Evolutionary conservation across 2,888 invertebrate genomes (phyloP).

Genomic region (Drosophila formosana): DNA sequence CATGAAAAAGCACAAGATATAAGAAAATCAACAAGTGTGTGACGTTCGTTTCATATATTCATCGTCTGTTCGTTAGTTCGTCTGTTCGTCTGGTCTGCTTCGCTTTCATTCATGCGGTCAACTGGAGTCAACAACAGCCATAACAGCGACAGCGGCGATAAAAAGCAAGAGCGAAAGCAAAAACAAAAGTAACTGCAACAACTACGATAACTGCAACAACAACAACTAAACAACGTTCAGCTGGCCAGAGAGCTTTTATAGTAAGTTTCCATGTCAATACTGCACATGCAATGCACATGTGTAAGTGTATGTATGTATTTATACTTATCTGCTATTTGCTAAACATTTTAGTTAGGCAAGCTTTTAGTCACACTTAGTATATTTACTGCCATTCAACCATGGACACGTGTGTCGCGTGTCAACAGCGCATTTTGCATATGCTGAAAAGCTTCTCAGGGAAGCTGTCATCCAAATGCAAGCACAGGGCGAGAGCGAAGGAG

Average conservation of each 20-base stretch:
- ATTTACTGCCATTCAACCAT: slow-evolving; percentile 44
- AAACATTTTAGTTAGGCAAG: slow-evolving; percentile 51
- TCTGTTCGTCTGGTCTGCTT: slow-evolving; percentile 50
- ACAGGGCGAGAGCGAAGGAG: not conserved
- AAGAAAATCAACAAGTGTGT: slow-evolving; percentile 75
- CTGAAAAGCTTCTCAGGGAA: slow-evolving; percentile 23
- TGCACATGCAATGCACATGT: slow-evolving; percentile 10
- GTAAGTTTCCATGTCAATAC: slow-evolving; percentile 59
- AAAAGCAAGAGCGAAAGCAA: slow-evolving; percentile 46
- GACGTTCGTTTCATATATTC: slow-evolving; percentile 41
- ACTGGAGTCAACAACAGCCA: slow-evolving; percentile 61
- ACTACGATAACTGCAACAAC: slow-evolving; percentile 18
- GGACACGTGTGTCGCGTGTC: slow-evolving; percentile 61
- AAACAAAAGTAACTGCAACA: slow-evolving; percentile 41
- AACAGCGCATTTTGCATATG: slow-evolving; percentile 31
- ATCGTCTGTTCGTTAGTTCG: slow-evolving; percentile 30
- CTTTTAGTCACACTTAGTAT: slow-evolving; percentile 47
- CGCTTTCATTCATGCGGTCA: slow-evolving; percentile 77
- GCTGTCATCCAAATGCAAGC: not conserved
- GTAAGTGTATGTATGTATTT: not conserved
- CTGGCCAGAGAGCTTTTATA: slow-evolving; percentile 46
- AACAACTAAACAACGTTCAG: slow-evolving; percentile 19
- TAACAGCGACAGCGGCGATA: slow-evolving; percentile 45
- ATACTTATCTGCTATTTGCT: slow-evolving; percentile 50
- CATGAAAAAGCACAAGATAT: slow-evolving; percentile 37